These are phyloP conservation scores for Trematocara macrostoma DNA, from an alignment of 2,113 vertebrate genomes.

Conservation along the genomic window DNA sequence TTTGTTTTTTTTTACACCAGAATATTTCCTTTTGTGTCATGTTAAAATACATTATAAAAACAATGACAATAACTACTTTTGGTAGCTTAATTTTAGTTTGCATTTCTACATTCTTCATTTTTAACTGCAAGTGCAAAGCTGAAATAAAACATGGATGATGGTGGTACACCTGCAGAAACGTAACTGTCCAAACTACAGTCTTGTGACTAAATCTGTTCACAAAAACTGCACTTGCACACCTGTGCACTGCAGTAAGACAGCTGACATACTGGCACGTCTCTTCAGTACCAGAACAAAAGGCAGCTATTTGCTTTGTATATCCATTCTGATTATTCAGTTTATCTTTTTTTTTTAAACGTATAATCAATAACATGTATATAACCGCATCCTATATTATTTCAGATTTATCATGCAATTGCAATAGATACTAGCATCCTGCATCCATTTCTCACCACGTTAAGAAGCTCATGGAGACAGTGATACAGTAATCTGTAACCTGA, in stretches of 20 bases:
- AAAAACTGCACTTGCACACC: neutral
- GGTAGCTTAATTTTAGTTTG: neutral
- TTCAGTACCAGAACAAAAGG: neutral
- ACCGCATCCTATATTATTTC: neutral
- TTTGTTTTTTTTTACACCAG: neutral
- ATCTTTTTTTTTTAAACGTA: neutral
- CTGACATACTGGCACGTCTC: neutral
- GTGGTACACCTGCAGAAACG: neutral
- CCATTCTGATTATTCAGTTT: neutral
- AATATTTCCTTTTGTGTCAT: neutral
- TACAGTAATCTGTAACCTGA: neutral
- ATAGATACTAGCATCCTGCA: neutral
- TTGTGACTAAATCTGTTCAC: neutral
- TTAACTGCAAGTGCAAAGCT: neutral
- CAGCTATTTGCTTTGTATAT: neutral
- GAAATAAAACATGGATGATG: neutral
- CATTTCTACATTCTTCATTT: neutral
- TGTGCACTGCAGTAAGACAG: neutral
- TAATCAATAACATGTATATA: neutral
- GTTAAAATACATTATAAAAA: neutral
- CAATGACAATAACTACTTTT: neutral
- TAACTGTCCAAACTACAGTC: neutral
- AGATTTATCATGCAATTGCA: rapidly evolving
- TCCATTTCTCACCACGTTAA: neutral
- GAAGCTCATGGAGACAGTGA: neutral